These are phyloP conservation scores for Lepus timidus DNA, from an alignment of 2,113 vertebrate species.

Conservation along the genomic window DNA sequence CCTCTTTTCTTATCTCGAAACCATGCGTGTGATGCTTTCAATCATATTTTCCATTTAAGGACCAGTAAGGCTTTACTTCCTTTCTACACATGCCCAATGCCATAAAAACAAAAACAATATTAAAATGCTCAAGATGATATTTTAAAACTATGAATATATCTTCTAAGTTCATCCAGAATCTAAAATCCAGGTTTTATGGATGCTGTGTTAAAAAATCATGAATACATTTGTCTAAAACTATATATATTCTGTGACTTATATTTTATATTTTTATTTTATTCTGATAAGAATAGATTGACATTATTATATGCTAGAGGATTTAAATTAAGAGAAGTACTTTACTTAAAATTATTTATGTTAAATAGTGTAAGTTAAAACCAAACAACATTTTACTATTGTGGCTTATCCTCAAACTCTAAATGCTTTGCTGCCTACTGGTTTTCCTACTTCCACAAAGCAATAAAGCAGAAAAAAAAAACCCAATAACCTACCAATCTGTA, in stretches of 20 bases:
- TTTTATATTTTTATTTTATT: conserved; percentile 46
- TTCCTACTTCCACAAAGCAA: background rate
- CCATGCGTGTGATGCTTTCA: background rate
- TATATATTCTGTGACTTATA: background rate
- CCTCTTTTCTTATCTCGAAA: background rate
- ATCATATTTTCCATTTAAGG: background rate
- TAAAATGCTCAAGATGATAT: background rate
- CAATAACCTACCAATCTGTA: background rate
- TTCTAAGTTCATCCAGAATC: background rate
- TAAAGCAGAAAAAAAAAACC: background rate
- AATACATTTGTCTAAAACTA: background rate
- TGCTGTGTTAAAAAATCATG: background rate
- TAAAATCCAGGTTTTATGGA: conserved; percentile 52
- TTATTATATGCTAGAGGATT: background rate
- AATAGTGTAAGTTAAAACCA: background rate
- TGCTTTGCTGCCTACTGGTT: background rate
- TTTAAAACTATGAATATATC: background rate
- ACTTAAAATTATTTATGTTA: background rate
- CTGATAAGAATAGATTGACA: background rate
- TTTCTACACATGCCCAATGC: background rate
- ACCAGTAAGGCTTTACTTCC: background rate
- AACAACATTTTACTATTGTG: background rate
- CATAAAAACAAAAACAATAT: background rate
- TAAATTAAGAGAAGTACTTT: background rate
- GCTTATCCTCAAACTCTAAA: background rate